These are phyloP conservation scores for Turritopsis rubra DNA, from an alignment of 30 jellyfish, hydroid and myxozoan genomes.

Conservation along the genomic window DNA sequence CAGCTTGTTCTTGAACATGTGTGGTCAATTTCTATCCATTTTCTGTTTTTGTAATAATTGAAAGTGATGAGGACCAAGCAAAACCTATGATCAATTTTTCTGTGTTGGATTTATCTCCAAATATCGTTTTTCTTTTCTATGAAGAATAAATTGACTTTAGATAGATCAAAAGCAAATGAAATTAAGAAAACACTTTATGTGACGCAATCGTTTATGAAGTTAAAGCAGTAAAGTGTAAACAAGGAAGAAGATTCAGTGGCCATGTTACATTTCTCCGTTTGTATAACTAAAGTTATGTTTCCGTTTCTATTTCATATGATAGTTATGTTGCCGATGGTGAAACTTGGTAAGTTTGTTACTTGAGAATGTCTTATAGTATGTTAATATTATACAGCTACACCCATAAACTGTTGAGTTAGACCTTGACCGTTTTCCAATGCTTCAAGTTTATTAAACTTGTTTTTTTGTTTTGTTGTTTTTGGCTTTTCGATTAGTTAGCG, in stretches of 20 bases:
- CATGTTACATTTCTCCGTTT: neutral
- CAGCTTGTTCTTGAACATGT: neutral
- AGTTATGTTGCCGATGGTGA: neutral
- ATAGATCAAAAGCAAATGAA: neutral
- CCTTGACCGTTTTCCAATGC: too few relatives aligned
- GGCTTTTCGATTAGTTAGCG: too few relatives aligned
- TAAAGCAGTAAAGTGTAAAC: neutral
- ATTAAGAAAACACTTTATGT: neutral
- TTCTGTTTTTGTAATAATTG: neutral
- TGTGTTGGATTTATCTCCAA: neutral
- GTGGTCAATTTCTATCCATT: neutral
- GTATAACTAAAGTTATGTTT: neutral
- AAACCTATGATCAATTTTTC: neutral
- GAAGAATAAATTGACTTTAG: neutral
- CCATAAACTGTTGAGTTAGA: too few relatives aligned
- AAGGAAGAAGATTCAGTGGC: neutral
- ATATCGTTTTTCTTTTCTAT: neutral
- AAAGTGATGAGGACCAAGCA: neutral
- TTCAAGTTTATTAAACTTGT: too few relatives aligned
- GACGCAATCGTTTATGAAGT: neutral
- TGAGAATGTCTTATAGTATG: too few relatives aligned
- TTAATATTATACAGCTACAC: too few relatives aligned
- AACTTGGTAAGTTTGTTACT: neutral
- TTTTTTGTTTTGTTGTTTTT: too few relatives aligned
- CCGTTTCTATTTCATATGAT: neutral